Percentiles rank a stretch among this genome's conserved stretches.
Conservation (phyloP, 2,113 vertebrate genomes). For the Chrysochloris asiatica region DNA sequence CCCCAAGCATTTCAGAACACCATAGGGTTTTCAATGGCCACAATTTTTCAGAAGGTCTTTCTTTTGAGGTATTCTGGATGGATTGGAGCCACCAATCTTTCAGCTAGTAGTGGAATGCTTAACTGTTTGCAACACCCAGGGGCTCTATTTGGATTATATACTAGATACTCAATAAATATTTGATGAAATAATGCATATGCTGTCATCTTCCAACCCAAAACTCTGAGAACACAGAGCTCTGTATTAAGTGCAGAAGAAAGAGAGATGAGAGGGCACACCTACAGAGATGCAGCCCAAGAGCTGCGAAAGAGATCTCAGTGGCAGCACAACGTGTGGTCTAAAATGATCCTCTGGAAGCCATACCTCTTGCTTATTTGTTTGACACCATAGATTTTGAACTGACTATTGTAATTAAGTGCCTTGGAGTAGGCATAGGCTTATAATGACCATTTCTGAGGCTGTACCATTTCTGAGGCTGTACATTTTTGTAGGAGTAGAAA, state of each 20-base stretch:
- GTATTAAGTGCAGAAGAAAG: neutral
- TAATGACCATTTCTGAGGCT: too few relatives aligned
- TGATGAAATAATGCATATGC: neutral
- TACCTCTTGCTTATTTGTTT: neutral
- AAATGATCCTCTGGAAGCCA: neutral
- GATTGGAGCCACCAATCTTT: neutral
- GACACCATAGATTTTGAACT: neutral
- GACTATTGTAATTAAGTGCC: too few relatives aligned
- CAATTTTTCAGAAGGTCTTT: neutral
- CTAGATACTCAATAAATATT: neutral
- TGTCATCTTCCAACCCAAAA: neutral
- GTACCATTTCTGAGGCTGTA: too few relatives aligned
- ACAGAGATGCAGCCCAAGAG: accelerated
- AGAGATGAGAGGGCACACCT: neutral
- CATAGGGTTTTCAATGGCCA: neutral
- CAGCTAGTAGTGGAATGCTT: neutral
- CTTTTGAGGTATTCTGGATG: too few relatives aligned
- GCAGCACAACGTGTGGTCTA: neutral
- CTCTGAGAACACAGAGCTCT: neutral
- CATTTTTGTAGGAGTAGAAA: too few relatives aligned
- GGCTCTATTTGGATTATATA: neutral
- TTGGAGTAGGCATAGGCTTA: too few relatives aligned
- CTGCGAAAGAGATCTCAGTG: neutral
- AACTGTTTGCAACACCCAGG: neutral
- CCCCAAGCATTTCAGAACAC: neutral